A percentile compares a stretch with the other conserved stretches of the same genome.
Evolutionary conservation across 2,888 invertebrate genomes (phyloP).

Genomic region (Eremobia ochroleuca): DNA sequence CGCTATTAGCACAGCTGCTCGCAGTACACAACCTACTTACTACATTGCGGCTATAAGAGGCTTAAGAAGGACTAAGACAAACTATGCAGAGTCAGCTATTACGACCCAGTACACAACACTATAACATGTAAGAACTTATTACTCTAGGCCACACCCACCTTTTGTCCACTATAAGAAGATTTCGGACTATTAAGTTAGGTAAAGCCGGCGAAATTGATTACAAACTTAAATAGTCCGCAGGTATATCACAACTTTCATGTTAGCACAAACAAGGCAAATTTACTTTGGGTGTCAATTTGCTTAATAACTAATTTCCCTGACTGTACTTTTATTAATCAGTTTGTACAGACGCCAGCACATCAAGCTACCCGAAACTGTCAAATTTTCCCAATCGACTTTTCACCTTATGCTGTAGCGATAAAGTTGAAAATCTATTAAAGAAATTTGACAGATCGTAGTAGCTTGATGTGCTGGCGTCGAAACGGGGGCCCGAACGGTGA

Average conservation of each 20-base stretch:
- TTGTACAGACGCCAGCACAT: too few relatives aligned
- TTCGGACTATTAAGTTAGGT: background rate
- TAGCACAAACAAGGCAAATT: background rate
- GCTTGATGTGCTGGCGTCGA: too few relatives aligned
- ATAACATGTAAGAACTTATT: background rate
- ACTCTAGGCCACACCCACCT: background rate
- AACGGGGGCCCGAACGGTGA: too few relatives aligned
- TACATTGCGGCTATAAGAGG: constrained; percentile 57
- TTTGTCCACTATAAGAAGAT: background rate
- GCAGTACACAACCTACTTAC: constrained; percentile 47
- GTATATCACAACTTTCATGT: background rate
- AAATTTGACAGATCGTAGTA: too few relatives aligned
- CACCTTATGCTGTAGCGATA: too few relatives aligned
- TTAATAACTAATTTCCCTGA: background rate
- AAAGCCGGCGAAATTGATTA: background rate
- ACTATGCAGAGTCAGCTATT: constrained; percentile 44
- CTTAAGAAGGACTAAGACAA: constrained; percentile 60
- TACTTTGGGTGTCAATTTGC: background rate
- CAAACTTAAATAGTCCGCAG: background rate
- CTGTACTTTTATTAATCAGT: background rate
- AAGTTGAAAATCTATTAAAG: too few relatives aligned
- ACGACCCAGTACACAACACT: constrained; percentile 3
- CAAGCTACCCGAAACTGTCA: too few relatives aligned
- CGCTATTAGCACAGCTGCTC: constrained; percentile 59
- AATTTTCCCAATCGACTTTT: too few relatives aligned